These are phyloP conservation scores for Drosophila parabipectinata DNA, from an alignment of 1,140 invertebrate species.

Conservation along the genomic window DNA sequence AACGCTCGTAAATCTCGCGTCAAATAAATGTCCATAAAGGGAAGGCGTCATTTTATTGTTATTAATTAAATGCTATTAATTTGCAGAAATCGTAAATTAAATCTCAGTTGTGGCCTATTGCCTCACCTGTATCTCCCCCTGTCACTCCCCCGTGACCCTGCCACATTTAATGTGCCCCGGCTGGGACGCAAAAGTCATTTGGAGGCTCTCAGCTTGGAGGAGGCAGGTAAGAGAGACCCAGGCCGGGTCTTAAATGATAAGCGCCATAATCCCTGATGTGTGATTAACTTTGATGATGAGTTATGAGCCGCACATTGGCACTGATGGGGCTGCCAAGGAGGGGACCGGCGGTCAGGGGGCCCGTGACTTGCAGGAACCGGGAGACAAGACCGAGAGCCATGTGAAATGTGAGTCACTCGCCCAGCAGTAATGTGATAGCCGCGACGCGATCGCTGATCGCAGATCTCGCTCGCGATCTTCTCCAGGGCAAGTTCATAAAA, in stretches of 20 bases:
- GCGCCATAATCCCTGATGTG: conserved; percentile 82
- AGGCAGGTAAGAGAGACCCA: conserved; percentile 36
- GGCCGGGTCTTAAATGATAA: conserved; percentile 75
- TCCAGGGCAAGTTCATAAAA: conserved; percentile 67
- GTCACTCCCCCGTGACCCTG: conserved; percentile 21
- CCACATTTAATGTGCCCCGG: conserved; percentile 66
- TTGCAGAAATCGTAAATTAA: conserved; percentile 83
- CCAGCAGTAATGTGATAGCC: conserved; percentile 69
- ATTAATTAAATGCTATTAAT: conserved; percentile 83
- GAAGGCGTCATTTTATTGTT: conserved; percentile 82
- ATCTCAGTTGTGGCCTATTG: conserved; percentile 56
- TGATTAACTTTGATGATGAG: conserved; percentile 83
- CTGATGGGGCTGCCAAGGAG: conserved; percentile 50
- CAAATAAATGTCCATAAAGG: conserved; percentile 80
- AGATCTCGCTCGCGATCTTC: conserved; percentile 31
- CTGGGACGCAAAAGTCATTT: conserved; percentile 66
- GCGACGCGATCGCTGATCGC: conserved; percentile 48
- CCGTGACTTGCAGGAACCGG: conserved; percentile 74
- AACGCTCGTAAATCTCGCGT: conserved; percentile 65
- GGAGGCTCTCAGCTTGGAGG: conserved; percentile 35
- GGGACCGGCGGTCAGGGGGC: background rate
- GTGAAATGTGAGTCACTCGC: conserved; percentile 78
- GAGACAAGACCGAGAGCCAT: conserved; percentile 44
- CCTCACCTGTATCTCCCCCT: conserved; percentile 27
- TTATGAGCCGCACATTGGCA: conserved; percentile 82